Conservation (phyloP, 2,888 invertebrate species). For the Linhomoeus sp. region DNA sequence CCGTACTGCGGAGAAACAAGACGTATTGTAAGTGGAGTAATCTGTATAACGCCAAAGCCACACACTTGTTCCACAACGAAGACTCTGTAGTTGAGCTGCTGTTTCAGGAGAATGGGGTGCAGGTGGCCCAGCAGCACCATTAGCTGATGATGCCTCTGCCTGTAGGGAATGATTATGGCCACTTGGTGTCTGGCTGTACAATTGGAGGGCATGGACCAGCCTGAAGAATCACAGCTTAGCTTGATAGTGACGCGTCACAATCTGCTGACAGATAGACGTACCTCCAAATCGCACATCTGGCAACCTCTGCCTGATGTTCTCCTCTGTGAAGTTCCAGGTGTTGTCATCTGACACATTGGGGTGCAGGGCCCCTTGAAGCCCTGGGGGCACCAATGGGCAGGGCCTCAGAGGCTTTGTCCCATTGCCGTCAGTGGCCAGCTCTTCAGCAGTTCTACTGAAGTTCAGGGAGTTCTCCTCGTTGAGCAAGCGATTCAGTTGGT, state of each 20-base stretch:
- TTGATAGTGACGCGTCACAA: too few relatives aligned
- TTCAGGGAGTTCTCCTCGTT: background rate
- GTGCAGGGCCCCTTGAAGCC: background rate
- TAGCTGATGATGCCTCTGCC: constrained; percentile 6
- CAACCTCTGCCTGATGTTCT: background rate
- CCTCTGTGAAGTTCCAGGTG: background rate
- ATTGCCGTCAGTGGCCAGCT: too few relatives aligned
- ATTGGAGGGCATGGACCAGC: constrained; percentile 8
- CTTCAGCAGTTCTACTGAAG: too few relatives aligned
- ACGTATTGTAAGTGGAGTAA: too few relatives aligned
- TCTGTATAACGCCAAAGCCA: too few relatives aligned
- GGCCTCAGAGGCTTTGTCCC: background rate
- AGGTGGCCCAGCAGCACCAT: constrained; percentile 5
- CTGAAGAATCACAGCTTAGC: background rate
- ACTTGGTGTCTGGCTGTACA: constrained; percentile 15
- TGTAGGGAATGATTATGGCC: constrained; percentile 17
- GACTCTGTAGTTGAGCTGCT: constrained; percentile 7
- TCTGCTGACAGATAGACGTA: background rate
- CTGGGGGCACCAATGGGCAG: background rate
- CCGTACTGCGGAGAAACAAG: constrained; percentile 20
- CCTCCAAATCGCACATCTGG: background rate
- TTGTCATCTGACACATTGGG: constrained; percentile 3
- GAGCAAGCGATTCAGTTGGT: background rate
- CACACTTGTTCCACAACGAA: constrained; percentile 10
- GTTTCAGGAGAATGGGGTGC: constrained; percentile 8